Evolutionary conservation across 1,140 invertebrate genomes (phyloP), one percentile per base, ranked within the genome.

Genomic region (Magallana angulata): DNA sequence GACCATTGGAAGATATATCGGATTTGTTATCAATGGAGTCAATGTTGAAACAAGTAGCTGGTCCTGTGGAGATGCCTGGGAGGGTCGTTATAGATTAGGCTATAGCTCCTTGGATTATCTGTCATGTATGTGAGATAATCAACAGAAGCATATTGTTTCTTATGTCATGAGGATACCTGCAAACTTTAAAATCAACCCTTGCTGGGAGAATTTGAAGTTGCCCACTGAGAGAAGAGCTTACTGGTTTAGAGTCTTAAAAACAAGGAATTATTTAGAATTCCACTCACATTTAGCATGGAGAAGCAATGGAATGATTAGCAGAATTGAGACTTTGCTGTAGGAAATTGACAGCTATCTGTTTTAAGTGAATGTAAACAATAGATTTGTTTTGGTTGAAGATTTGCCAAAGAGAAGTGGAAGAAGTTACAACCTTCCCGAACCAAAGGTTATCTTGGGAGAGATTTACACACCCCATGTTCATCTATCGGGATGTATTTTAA

Each of bases 301-400:
- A 76, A 76, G 12, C 68, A 12, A 24, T 12, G 36, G 68, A 76
- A 36, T 76, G 68, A 76, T 76, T 76, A 30, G 24, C 68, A 76
- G 24, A 76, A 12, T 76, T 30, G 30, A 76, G 68, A 36, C 18
- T 1, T 76, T 24, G 68, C 68, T 7, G 12, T 12, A 24, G 68
- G 24, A 76, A 76, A 76, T 76, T 76, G 68, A 76, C 68, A 76
- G 68, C 36, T 76, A 30, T 76, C 68, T 76, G 68, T 76, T 76
- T 76, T 12, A 76, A 76, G 12, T 76, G 24, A 76, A 30, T 76
- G 68, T 76, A 76, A 76, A 76, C 68, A 76, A 76, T 30, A 76
- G 8, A 76, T 30, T 76, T 76, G 68, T 76, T 76, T 76, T 76
- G 24, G 36, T 76, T 76, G 68, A 76, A 24, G 36, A 30, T 76